phyloP scores from a whole-genome alignment of 2,797 vertebrate genomes.

The Podargus strigoides region DNA sequence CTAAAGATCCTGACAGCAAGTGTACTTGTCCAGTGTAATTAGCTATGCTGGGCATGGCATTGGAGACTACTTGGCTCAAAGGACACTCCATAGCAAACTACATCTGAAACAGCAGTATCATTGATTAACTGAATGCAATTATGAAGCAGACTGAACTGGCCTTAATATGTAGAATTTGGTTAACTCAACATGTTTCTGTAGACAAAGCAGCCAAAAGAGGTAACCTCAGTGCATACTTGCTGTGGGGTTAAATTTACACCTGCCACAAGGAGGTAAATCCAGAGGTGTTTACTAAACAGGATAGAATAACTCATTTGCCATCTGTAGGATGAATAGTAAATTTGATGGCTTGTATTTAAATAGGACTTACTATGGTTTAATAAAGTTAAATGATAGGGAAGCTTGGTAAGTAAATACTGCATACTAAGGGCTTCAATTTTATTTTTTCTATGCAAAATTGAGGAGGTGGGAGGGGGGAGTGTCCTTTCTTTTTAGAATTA shows the following conservation, averaged over 20 bases:
- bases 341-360: neutral
- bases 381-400: neutral
- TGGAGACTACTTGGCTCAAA: neutral
- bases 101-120: neutral
- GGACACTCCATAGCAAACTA: neutral
- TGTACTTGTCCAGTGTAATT: neutral
- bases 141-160: neutral
- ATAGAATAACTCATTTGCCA: neutral
- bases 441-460: neutral
- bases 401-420: neutral
- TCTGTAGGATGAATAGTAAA: neutral
- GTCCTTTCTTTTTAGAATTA: neutral
- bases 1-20: neutral
- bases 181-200: neutral
- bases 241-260: neutral
- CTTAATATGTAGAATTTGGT: neutral
- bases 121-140: neutral
- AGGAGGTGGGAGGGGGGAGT: accelerated
- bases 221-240: neutral
- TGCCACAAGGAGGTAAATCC: neutral
- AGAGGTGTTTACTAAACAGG: neutral
- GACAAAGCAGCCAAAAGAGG: neutral
- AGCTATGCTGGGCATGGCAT: neutral
- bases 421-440: neutral
- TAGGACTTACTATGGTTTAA: neutral